Base-by-base conservation (phyloP, 92 coral and sea anemone genomes). In the Porites lobata region DNA sequence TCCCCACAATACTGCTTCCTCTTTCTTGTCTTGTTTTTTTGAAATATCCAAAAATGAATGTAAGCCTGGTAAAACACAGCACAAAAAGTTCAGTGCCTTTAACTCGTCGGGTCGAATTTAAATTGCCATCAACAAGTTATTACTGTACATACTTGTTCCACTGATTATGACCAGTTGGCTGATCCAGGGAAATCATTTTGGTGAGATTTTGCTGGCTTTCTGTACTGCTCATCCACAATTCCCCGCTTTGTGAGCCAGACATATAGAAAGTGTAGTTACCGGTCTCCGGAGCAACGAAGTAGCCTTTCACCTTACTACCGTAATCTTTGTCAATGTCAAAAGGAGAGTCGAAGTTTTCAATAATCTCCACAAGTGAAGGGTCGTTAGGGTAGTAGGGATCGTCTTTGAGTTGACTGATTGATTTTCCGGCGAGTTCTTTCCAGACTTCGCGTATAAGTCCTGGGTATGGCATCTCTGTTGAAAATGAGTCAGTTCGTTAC, bases 261-360 rank as follows among this genome's bases (percentile, higher is more conserved):
- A 98, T 73, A 68, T 90, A 95, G 92, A 98, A 98, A 13, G 99
- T 98, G 92, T 98, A 98, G 96, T 94, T 89, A 14, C 99, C 99
- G 81, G 98, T 93, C 92, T 98, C 99, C 67, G 99, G 99, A 17
- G 98, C 98, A 57, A 98, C 96, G 67, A 98, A 98, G 88, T 98
- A 98, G 6, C 99, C 99, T 80, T 94, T 95, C 70, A 98, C 97
- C 73, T 96, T 95, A 73, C 98, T 94, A 72, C 99, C 99, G 65
- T 96, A 98, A 78, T 98, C 96, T 83, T 89, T 94, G 84, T 98
- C 99, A 32, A 95, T 93, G 79, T 98, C 99, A 73, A 98, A 98
- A 10, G 99, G 99, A 32, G 99, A 82, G 92, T 98, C 99, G 53
- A 98, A 98, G 79, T 98, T 98, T 80, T 98, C 99, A 80, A 98